phyloP scores from a whole-genome alignment of 2,888 invertebrate species.

The Pseudoips prasinana region DNA sequence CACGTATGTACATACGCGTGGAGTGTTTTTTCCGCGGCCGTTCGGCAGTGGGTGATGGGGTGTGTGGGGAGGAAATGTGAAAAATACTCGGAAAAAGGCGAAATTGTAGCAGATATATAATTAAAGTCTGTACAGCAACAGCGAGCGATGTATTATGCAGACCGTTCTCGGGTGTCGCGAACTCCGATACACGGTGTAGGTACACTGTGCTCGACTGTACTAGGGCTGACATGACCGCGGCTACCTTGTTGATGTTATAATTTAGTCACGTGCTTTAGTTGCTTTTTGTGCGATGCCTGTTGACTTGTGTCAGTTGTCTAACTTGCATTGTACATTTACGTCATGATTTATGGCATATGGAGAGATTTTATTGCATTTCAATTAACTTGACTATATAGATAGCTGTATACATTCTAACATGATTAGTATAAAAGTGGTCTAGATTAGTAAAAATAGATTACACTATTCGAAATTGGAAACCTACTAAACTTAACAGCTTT shows the following conservation, averaged over 20 bases:
- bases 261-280: constrained; percentile 14
- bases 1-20: constrained; percentile 58
- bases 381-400: too few species aligned
- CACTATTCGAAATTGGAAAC: too few species aligned
- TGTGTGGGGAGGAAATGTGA: constrained; percentile 76
- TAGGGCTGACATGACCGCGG: neutral
- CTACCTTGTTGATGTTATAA: constrained; percentile 18
- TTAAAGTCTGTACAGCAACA: constrained; percentile 79
- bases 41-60: constrained; percentile 61
- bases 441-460: too few species aligned
- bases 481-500: too few species aligned
- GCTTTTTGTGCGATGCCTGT: constrained; percentile 2
- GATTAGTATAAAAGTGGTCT: too few species aligned
- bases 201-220: constrained; percentile 20
- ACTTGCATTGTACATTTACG: too few species aligned
- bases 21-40: constrained; percentile 67
- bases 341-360: too few species aligned
- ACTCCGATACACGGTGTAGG: constrained; percentile 40
- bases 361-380: too few species aligned
- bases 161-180: constrained; percentile 65
- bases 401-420: too few species aligned
- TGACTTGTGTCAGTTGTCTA: constrained; percentile 4
- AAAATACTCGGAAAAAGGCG: constrained; percentile 83
- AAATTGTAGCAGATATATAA: constrained; percentile 83
- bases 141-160: constrained; percentile 78